Evolutionary conservation across 2,888 invertebrate genomes (phyloP).

Genomic region (Dioctria linearis): DNA sequence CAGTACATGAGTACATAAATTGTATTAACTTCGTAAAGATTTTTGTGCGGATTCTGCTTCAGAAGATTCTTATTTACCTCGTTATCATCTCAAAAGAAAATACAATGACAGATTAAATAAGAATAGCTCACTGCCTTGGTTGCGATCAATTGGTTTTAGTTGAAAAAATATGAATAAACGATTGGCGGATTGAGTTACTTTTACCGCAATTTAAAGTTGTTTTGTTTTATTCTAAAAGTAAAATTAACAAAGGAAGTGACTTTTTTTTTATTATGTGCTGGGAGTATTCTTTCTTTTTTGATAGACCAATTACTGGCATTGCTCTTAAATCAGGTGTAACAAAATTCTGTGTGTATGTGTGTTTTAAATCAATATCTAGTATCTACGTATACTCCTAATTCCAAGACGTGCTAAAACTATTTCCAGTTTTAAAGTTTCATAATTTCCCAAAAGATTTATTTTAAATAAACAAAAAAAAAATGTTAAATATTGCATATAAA

Average conservation of each 20-base stretch:
- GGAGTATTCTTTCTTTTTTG: conserved; percentile 47
- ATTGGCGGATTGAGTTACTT: conserved; percentile 9
- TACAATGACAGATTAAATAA: not conserved
- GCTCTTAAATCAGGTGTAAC: conserved; percentile 4
- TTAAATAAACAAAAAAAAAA: no score
- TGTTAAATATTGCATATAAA: no score
- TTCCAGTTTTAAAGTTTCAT: not conserved
- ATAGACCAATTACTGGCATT: conserved; percentile 28
- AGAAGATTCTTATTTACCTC: conserved; percentile 1
- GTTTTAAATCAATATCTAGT: not conserved
- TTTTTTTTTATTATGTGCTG: conserved; percentile 40
- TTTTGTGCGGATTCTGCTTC: not conserved
- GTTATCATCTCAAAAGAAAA: conserved; percentile 27
- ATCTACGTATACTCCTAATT: no score
- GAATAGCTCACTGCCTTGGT: not conserved
- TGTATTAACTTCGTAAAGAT: conserved; percentile 16
- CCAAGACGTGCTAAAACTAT: no score
- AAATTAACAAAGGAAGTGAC: conserved; percentile 22
- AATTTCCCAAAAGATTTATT: not conserved
- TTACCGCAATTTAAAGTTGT: conserved; percentile 30
- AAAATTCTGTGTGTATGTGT: conserved; percentile 25
- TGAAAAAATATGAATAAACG: conserved; percentile 10
- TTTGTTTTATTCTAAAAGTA: conserved; percentile 29
- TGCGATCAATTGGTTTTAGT: not conserved
- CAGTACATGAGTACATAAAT: not conserved